Evolutionary conservation across 2,888 invertebrate species (phyloP).

Genomic region (Aelia acuminata): DNA sequence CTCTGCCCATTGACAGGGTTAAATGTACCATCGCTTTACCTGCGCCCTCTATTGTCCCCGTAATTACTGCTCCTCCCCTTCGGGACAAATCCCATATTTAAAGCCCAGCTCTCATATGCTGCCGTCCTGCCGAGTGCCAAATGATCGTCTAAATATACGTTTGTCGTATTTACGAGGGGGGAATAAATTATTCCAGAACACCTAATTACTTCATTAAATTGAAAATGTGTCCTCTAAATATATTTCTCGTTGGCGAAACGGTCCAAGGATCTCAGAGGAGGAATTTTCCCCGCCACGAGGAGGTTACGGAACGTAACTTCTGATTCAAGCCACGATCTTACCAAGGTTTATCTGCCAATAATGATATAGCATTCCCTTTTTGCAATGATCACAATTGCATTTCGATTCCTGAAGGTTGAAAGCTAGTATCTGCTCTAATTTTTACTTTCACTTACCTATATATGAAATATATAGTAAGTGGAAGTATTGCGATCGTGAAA

Average conservation of each 20-base stretch:
- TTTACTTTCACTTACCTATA: neutral
- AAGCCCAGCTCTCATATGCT: neutral
- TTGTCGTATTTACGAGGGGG: neutral
- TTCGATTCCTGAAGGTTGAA: neutral
- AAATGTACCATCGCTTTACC: conserved; percentile 16
- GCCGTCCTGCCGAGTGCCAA: neutral
- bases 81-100: neutral
- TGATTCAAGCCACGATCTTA: neutral
- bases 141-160: neutral
- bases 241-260: neutral
- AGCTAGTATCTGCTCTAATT: neutral
- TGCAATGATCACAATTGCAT: too few relatives aligned
- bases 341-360: neutral
- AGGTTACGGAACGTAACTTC: neutral
- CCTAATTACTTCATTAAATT: conserved; percentile 18
- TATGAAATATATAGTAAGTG: too few relatives aligned
- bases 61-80: neutral
- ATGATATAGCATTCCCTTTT: neutral
- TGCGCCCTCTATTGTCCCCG: neutral
- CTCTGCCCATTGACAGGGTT: conserved; percentile 2
- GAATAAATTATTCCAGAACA: neutral
- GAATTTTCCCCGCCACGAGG: neutral
- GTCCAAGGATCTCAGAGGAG: neutral
- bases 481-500: too few relatives aligned
- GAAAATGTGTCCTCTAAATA: neutral